A percentile compares a stretch with the other conserved stretches of the same genome.
These are phyloP conservation scores for Mesoligia furuncula DNA, from an alignment of 2,888 invertebrate genomes.

Conservation along the genomic window DNA sequence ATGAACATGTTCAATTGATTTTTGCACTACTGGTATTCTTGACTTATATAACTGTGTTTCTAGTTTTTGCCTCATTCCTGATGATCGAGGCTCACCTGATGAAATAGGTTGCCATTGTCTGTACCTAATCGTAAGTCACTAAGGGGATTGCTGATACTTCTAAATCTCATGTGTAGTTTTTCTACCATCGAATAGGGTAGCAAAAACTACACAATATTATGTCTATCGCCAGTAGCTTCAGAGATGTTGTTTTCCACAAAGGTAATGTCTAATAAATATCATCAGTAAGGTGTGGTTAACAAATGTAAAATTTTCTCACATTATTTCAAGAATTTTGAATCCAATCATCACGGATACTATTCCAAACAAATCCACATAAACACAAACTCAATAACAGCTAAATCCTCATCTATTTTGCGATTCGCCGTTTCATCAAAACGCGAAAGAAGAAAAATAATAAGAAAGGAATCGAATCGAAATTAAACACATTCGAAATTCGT, in stretches of 20 bases:
- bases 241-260: background rate
- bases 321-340: constrained; percentile 5
- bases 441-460: constrained; percentile 63
- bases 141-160: background rate
- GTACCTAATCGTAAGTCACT: background rate
- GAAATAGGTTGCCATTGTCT: background rate
- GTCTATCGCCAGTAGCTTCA: background rate
- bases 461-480: constrained; percentile 64
- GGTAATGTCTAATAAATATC: background rate
- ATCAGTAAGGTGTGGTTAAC: background rate
- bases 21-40: background rate
- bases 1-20: background rate
- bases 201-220: background rate
- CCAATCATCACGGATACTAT: constrained; percentile 12
- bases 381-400: constrained; percentile 39
- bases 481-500: constrained; percentile 64
- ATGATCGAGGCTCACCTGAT: background rate
- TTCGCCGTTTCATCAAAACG: constrained; percentile 51
- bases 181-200: background rate
- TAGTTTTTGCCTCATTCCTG: background rate
- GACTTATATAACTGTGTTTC: background rate
- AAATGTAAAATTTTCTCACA: background rate
- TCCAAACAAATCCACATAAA: constrained; percentile 24
- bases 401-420: constrained; percentile 55
- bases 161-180: background rate